Evolutionary conservation across 2,797 vertebrate genomes (phyloP).

Genomic region (Florisuga fusca): DNA sequence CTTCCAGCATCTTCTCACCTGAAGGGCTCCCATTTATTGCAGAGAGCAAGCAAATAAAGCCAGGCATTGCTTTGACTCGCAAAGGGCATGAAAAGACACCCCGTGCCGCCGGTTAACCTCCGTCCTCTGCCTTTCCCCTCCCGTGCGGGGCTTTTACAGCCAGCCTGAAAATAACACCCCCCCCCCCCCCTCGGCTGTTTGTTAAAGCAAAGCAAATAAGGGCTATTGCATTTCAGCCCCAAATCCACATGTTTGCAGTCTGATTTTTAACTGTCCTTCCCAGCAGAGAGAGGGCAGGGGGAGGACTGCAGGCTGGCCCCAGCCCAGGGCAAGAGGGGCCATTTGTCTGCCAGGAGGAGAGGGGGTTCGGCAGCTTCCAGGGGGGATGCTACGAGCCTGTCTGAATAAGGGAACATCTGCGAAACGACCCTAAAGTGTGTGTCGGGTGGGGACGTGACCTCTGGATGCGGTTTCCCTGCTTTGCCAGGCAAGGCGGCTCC

Average conservation of each 20-base stretch:
- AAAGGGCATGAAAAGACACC: slow-evolving; percentile 48
- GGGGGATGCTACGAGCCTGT: background rate
- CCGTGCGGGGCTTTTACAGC: slow-evolving; percentile 40
- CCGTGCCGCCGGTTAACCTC: slow-evolving; percentile 46
- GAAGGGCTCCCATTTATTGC: slow-evolving; percentile 86
- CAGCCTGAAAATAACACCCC: slow-evolving; percentile 65
- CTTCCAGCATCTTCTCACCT: slow-evolving; percentile 85
- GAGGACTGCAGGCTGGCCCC: slow-evolving; percentile 26
- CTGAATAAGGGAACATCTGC: slow-evolving; percentile 40
- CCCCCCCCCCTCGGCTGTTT: slow-evolving; percentile 53
- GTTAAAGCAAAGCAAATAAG: slow-evolving; percentile 80
- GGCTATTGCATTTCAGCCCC: slow-evolving; percentile 49
- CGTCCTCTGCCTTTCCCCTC: slow-evolving; percentile 33
- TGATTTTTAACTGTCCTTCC: slow-evolving; percentile 55
- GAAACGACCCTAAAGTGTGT: background rate
- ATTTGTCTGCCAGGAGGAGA: slow-evolving; percentile 60
- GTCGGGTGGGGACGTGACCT: background rate
- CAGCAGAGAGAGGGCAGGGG: background rate
- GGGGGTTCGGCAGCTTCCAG: slow-evolving; percentile 33
- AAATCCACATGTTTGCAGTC: slow-evolving; percentile 73
- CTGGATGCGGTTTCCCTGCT: background rate
- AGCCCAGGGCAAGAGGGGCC: slow-evolving; percentile 52
- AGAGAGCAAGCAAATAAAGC: slow-evolving; percentile 75
- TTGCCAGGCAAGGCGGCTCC: background rate
- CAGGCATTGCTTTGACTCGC: slow-evolving; percentile 34